Base-by-base conservation (phyloP, 2,888 invertebrate genomes). In the Drosophila anomelani region DNA sequence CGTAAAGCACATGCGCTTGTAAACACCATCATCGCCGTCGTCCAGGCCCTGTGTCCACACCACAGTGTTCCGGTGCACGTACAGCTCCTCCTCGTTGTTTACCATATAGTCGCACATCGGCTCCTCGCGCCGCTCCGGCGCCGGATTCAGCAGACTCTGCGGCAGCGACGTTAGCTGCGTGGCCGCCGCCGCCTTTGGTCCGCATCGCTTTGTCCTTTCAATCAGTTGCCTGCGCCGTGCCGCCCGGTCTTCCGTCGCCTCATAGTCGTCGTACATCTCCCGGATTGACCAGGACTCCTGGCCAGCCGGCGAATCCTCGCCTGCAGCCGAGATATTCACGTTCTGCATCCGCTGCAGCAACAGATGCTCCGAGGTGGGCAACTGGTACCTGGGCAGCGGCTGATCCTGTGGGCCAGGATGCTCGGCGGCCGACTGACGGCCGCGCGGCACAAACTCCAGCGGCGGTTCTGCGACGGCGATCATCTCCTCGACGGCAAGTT, bases 381-480 rank as follows among this genome's bases (percentile, higher is more conserved):
- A 92, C 55, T 90, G 81, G 74, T 81, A 81, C 1, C 93, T 81
- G 51, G 93, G 90, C 60, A 92, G 93, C 49, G 93, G 94, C 76
- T 93, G 93, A 75, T 93, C 93, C 56, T 94, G 93, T 34, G 95
- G 95, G 59, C 96, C 96, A 17, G 97, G 97, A 92, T 97, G 97
- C 84, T 94, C 95, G 66, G 94, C 93, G 91, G 96, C 93, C 93
- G 96, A 96, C 93, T 95, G 95, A 93, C 97, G 95, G 92, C 97
- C 97, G 93, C 96, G 96, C 90, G 97, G 97, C 94, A 96, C 94
- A 94, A 96, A 97, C 94, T 97, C 97, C 96, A 96, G 94, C 93
- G 97, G 97, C 94, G 97, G 96, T 93, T 96, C 96, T 94, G 97
- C 97, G 94, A 97, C 96, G 93, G 97, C 97, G 96, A 97, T 97